These are phyloP conservation scores for Sphaeridia pumilis DNA, from an alignment of 2,888 invertebrate genomes.

Conservation along the genomic window DNA sequence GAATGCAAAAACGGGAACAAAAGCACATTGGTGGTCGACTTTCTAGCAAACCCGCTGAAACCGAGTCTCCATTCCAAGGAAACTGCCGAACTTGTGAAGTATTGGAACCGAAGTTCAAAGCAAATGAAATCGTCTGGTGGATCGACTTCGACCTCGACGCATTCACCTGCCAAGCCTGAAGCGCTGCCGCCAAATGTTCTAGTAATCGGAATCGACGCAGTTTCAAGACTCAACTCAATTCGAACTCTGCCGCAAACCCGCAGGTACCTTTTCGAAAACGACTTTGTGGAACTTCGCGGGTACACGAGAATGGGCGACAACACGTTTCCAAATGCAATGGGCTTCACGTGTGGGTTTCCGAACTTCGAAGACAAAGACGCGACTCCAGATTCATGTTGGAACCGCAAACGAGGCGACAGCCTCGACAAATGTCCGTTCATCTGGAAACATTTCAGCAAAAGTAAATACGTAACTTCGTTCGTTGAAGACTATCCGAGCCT, in stretches of 20 bases:
- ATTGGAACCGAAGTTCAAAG: constrained; percentile 15
- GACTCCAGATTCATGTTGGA: constrained; percentile 35
- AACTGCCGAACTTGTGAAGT: background rate
- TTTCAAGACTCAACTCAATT: constrained; percentile 50
- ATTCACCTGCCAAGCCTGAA: constrained; percentile 18
- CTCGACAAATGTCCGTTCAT: constrained; percentile 60
- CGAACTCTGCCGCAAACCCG: constrained; percentile 63
- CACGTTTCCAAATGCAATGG: constrained; percentile 81
- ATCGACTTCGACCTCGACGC: too few relatives aligned
- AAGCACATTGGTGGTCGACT: background rate
- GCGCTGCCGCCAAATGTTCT: constrained; percentile 31
- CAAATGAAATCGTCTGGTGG: too few relatives aligned
- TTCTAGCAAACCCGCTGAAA: constrained; percentile 1
- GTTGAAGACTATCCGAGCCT: constrained; percentile 63
- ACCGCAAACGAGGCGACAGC: constrained; percentile 24
- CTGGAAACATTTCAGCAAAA: constrained; percentile 60
- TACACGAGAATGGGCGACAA: constrained; percentile 62
- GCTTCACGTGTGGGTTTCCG: constrained; percentile 48
- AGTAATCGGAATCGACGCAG: constrained; percentile 23
- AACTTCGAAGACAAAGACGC: too few relatives aligned
- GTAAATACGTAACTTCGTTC: constrained; percentile 65
- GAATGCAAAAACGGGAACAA: constrained; percentile 12
- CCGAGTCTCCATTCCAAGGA: constrained; percentile 5
- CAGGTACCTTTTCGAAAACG: constrained; percentile 52
- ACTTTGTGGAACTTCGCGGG: constrained; percentile 60